phyloP scores from a whole-genome alignment of 2,113 vertebrate genomes.

The Uria aalge region DNA sequence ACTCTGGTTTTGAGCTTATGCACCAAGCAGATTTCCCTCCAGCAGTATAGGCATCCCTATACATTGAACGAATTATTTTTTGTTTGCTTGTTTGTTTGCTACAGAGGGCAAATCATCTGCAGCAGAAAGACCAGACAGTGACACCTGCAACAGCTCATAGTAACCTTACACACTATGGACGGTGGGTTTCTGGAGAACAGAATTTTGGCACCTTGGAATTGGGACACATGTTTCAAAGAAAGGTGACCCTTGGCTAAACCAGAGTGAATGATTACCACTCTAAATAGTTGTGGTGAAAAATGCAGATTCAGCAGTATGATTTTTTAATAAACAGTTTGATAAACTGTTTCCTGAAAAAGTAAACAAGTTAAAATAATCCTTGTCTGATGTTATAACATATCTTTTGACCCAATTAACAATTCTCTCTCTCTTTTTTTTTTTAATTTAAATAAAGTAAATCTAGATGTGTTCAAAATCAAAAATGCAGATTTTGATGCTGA shows the following conservation, averaged over 20 bases:
- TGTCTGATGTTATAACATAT: neutral
- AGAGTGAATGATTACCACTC: neutral
- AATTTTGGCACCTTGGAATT: neutral
- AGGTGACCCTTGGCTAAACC: neutral
- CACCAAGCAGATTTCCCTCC: neutral
- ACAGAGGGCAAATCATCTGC: neutral
- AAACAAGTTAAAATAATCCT: neutral
- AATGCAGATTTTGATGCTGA: neutral
- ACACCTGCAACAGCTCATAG: neutral
- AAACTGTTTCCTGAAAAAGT: neutral
- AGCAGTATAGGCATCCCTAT: neutral
- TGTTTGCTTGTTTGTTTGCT: neutral
- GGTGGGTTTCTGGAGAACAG: neutral
- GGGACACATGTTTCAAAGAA: neutral
- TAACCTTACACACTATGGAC: neutral
- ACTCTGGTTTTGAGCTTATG: neutral
- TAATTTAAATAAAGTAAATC: neutral
- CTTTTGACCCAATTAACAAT: neutral
- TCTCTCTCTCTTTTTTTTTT: neutral
- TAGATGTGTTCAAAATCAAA: neutral
- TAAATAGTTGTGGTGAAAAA: neutral
- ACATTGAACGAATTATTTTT: neutral
- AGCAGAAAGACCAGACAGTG: neutral
- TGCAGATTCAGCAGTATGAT: accelerated
- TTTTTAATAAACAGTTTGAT: neutral